These are phyloP conservation scores for Anableps anableps DNA, from an alignment of 2,797 vertebrate genomes.

Conservation along the genomic window DNA sequence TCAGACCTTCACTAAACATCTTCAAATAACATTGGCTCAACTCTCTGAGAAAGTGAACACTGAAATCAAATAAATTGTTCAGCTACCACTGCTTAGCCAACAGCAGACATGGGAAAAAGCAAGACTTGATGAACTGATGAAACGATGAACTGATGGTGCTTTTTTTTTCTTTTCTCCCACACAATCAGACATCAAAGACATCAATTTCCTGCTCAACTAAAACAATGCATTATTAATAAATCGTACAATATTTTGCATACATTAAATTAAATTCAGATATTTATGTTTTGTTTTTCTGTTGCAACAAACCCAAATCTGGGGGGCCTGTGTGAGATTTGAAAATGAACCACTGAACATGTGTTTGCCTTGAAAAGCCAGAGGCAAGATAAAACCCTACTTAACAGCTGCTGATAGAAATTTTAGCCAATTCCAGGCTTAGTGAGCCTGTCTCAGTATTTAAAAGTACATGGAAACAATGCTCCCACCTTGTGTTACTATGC, in stretches of 20 bases:
- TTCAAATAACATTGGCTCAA: conserved; percentile 64
- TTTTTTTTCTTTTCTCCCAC: not conserved
- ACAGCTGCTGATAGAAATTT: not conserved
- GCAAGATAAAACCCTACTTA: not conserved
- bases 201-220: not conserved
- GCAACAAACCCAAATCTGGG: not conserved
- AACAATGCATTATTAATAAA: not conserved
- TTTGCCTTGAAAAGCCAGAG: not conserved
- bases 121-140: not conserved
- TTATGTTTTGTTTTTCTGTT: not conserved
- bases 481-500: not conserved
- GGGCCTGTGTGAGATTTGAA: not conserved
- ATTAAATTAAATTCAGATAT: not conserved
- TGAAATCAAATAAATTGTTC: conserved; percentile 44
- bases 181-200: not conserved
- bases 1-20: conserved; percentile 67
- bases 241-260: not conserved
- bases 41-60: conserved; percentile 43
- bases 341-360: not conserved
- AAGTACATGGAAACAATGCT: not conserved
- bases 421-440: not conserved
- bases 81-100: conserved; percentile 2
- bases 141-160: not conserved
- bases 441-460: not conserved
- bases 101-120: not conserved